Conservation (phyloP, 2,113 vertebrate genomes). For the Chaetops frenatus region DNA sequence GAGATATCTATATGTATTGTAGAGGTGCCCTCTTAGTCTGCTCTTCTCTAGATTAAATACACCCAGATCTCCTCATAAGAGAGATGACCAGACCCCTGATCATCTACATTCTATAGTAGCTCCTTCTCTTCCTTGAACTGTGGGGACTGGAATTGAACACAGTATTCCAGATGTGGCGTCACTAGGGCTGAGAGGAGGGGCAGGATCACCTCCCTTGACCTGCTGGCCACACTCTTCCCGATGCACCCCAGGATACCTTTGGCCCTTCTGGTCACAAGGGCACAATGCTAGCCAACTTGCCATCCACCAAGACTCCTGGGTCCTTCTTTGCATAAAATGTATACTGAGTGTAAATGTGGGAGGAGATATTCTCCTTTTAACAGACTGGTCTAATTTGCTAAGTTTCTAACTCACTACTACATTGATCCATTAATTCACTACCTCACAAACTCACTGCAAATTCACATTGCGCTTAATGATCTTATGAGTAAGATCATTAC, state of each 20-base stretch:
- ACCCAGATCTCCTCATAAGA: background rate
- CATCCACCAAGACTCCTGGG: background rate
- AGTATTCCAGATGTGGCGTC: fast-evolving
- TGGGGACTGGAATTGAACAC: background rate
- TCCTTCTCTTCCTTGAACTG: background rate
- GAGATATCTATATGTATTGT: background rate
- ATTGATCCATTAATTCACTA: background rate
- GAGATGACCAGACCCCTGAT: background rate
- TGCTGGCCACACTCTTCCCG: fast-evolving
- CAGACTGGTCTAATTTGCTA: background rate
- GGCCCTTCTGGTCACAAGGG: no score
- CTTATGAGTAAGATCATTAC: background rate
- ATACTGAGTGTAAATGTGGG: background rate
- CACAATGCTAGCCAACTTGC: background rate
- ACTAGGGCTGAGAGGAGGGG: background rate
- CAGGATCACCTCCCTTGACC: background rate
- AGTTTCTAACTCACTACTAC: background rate
- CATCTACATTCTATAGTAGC: no score
- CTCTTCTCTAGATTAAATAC: background rate
- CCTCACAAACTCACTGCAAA: background rate
- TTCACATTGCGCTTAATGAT: no score
- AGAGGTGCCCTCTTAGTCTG: background rate
- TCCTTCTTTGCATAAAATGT: background rate
- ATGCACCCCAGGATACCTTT: background rate
- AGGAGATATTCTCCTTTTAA: background rate